phyloP scores from a whole-genome alignment of 2,113 vertebrate species.

The Arenaria interpres region DNA sequence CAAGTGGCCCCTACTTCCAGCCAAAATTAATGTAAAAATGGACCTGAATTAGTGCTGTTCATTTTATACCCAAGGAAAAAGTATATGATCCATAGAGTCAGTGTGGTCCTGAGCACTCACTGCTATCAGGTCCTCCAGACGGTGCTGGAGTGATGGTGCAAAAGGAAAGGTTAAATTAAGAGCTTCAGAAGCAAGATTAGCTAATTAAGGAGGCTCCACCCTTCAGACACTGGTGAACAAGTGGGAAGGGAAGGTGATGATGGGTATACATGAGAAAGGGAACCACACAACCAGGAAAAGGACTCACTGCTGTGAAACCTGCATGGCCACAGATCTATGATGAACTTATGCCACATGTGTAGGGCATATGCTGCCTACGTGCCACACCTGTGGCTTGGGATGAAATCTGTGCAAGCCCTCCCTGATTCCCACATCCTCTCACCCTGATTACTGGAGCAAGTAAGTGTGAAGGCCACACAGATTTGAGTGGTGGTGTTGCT shows the following conservation, averaged over 20 bases:
- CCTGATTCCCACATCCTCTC: background rate
- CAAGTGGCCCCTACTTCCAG: background rate
- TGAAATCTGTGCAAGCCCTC: background rate
- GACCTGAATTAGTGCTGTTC: background rate
- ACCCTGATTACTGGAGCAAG: background rate
- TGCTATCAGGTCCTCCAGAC: background rate
- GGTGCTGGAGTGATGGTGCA: background rate
- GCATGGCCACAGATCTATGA: background rate
- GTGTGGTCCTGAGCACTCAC: background rate
- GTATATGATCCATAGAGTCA: no score
- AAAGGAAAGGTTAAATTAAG: background rate
- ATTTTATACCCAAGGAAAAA: background rate
- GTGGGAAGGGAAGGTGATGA: background rate
- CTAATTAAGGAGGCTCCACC: background rate
- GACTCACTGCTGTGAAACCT: background rate
- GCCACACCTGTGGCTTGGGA: background rate
- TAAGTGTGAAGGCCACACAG: background rate
- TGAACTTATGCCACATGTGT: fast-evolving
- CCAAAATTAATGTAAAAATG: background rate
- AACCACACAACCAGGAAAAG: background rate
- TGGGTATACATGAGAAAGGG: background rate
- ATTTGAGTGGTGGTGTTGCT: background rate
- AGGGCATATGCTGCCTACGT: fast-evolving
- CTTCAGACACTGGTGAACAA: background rate
- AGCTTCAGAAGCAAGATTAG: background rate